Conservation (phyloP, 1,140 invertebrate species). For the Eueides isabella region DNA sequence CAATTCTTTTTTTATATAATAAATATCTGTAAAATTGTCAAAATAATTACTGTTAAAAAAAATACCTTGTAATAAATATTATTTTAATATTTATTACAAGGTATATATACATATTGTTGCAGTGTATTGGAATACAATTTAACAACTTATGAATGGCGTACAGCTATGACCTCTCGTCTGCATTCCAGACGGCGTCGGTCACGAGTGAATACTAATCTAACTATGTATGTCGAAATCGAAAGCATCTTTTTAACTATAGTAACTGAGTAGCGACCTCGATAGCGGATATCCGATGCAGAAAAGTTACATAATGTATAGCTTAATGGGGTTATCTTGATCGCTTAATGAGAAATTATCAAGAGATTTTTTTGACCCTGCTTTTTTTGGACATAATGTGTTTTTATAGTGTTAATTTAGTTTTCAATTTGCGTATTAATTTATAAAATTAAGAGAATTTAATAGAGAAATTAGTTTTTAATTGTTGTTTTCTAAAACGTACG, state of each 20-base stretch:
- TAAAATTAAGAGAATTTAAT: too few relatives aligned
- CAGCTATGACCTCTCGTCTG: constrained; percentile 46
- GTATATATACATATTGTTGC: neutral
- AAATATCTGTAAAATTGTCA: too few relatives aligned
- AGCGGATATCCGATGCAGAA: constrained; percentile 57
- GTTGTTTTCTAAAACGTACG: too few relatives aligned
- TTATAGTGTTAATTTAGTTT: neutral
- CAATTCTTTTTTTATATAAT: too few relatives aligned
- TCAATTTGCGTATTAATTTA: too few relatives aligned
- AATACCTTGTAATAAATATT: too few relatives aligned
- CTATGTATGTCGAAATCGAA: constrained; percentile 54
- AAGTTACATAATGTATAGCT: constrained; percentile 36
- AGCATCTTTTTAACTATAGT: constrained; percentile 38
- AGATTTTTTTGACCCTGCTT: constrained; percentile 18
- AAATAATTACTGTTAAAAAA: too few relatives aligned
- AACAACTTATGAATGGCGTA: neutral
- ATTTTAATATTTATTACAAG: too few relatives aligned
- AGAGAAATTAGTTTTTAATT: too few relatives aligned
- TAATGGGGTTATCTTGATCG: neutral
- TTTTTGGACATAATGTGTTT: neutral
- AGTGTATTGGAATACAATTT: neutral
- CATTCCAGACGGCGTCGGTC: constrained; percentile 48
- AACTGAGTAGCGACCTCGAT: constrained; percentile 37
- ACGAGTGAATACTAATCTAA: constrained; percentile 52
- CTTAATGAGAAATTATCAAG: neutral